A percentile compares a stretch with the other conserved stretches of the same genome.
These are phyloP conservation scores for Hystrix brachyura DNA, from an alignment of 2,113 vertebrate genomes.

Conservation along the genomic window DNA sequence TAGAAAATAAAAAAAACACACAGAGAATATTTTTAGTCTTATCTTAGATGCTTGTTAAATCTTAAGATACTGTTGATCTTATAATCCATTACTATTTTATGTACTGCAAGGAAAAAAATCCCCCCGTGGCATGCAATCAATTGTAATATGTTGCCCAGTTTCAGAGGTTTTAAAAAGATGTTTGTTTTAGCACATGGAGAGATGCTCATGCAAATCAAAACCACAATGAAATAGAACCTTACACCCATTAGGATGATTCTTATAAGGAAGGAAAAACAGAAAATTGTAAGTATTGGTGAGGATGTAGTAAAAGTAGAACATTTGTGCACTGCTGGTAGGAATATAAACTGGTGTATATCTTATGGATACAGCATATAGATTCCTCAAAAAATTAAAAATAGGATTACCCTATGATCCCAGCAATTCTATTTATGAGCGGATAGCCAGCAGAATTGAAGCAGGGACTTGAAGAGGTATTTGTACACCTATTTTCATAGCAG, in stretches of 20 bases:
- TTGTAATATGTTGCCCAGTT: neutral
- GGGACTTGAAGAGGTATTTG: neutral
- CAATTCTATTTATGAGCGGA: neutral
- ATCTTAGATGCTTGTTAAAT: slow-evolving; percentile 29
- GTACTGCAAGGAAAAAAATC: neutral
- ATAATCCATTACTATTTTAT: slow-evolving; percentile 18
- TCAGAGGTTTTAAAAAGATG: slow-evolving; percentile 19
- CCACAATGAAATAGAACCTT: neutral
- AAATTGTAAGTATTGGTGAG: neutral
- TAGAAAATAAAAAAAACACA: slow-evolving; percentile 11
- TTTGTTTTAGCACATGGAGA: slow-evolving; percentile 24
- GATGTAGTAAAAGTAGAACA: neutral
- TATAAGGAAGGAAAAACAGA: neutral
- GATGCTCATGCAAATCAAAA: slow-evolving; percentile 37
- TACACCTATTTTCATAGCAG: neutral
- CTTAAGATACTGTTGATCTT: slow-evolving; percentile 37
- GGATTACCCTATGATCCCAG: neutral
- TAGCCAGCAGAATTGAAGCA: neutral
- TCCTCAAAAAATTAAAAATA: neutral
- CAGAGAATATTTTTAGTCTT: neutral
- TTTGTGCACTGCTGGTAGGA: neutral
- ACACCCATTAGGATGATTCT: neutral
- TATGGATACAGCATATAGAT: neutral
- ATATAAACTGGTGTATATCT: neutral
- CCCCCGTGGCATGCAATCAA: neutral